phyloP scores from a whole-genome alignment of 2,888 invertebrate genomes.

The Germaria angustata region DNA sequence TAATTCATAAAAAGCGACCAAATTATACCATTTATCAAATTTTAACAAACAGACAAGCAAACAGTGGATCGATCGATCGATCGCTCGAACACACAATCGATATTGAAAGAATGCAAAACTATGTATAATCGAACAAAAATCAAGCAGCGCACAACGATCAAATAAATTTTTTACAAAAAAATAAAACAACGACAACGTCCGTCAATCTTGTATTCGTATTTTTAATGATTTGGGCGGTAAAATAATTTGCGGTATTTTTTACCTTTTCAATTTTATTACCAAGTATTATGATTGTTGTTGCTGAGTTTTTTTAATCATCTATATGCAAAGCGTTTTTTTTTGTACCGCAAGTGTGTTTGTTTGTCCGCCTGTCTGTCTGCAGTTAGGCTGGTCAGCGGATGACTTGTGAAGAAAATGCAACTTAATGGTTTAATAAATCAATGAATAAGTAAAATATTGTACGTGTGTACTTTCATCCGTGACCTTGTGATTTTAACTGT shows the following conservation, averaged over 20 bases:
- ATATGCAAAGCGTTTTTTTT: conserved; percentile 25
- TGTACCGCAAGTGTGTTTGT: neutral
- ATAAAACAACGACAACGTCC: conserved; percentile 36
- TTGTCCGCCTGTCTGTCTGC: neutral
- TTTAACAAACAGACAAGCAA: conserved; percentile 1
- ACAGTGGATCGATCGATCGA: conserved; percentile 9
- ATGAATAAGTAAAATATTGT: conserved; percentile 32
- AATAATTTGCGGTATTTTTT: conserved; percentile 49
- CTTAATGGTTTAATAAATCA: conserved; percentile 49
- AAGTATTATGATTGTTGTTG: conserved; percentile 28
- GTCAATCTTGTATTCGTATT: conserved; percentile 21
- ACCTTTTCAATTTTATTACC: conserved; percentile 20
- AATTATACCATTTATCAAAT: conserved; percentile 43
- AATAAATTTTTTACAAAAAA: conserved; percentile 17
- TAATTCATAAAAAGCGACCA: conserved; percentile 20
- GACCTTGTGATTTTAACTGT: conserved; percentile 73
- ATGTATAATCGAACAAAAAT: conserved; percentile 24
- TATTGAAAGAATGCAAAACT: conserved; percentile 18
- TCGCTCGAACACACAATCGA: conserved; percentile 20
- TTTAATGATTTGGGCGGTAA: conserved; percentile 61
- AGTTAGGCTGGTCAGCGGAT: conserved; percentile 6
- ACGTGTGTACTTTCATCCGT: conserved; percentile 75
- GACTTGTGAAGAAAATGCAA: conserved; percentile 33
- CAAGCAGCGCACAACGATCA: neutral
- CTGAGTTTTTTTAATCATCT: conserved; percentile 23